phyloP scores from a whole-genome alignment of 2,113 vertebrate genomes.

The Micromys minutus region DNA sequence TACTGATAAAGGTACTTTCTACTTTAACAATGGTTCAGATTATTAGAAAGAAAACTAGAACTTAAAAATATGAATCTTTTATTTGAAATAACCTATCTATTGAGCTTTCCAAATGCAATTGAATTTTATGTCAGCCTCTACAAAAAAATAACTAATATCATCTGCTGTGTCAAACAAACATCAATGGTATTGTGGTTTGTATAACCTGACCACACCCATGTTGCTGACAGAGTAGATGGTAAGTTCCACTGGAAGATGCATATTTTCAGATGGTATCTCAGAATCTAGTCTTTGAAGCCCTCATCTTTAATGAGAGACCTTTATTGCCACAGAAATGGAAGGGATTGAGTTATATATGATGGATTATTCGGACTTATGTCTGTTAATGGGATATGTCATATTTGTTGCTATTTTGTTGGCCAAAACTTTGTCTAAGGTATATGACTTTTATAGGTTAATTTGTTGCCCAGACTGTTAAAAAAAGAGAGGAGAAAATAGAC shows the following conservation, averaged over 20 bases:
- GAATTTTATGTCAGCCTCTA: background rate
- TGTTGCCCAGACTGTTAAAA: background rate
- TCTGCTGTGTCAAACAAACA: background rate
- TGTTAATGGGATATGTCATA: background rate
- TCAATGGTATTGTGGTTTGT: background rate
- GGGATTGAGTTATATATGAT: background rate
- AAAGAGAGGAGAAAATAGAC: background rate
- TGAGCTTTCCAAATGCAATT: background rate
- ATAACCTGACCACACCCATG: background rate
- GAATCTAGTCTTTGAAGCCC: background rate
- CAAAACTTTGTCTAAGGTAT: background rate
- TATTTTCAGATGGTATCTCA: background rate
- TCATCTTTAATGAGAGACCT: background rate
- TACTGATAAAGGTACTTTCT: constrained; percentile 6
- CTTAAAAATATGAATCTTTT: background rate
- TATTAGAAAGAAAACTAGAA: background rate
- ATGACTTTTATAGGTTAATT: background rate
- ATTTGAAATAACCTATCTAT: background rate
- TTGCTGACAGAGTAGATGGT: background rate
- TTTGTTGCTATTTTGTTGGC: background rate
- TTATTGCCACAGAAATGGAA: background rate
- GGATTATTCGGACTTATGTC: background rate
- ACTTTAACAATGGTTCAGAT: constrained; percentile 16
- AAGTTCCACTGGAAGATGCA: background rate
- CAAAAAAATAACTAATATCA: background rate